phyloP scores from a whole-genome alignment of 1,140 invertebrate genomes.

The Caenorhabditis tropicalis region DNA sequence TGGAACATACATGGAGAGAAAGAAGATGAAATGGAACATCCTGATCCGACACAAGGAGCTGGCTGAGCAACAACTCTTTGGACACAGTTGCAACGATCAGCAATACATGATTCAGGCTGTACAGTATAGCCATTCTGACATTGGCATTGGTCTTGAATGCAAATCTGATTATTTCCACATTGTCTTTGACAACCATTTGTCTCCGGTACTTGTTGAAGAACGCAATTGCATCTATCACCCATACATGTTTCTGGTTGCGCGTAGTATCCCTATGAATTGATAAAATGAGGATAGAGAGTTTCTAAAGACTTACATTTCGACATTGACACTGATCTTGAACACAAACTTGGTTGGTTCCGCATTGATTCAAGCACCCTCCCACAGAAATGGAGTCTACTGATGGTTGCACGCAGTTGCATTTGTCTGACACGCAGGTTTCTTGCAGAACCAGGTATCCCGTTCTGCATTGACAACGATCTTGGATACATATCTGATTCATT shows the following conservation, averaged over 20 bases:
- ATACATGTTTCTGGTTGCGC: slow-evolving; percentile 23
- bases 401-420: slow-evolving; percentile 28
- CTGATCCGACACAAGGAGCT: not conserved
- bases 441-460: not conserved
- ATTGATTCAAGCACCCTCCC: not conserved
- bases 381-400: not conserved
- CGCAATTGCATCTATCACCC: not conserved
- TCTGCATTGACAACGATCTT: slow-evolving; percentile 18
- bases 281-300: not conserved
- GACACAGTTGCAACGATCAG: slow-evolving; percentile 5
- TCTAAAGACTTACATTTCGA: not conserved
- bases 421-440: not conserved
- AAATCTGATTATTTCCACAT: slow-evolving; percentile 29
- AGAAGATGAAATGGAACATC: not conserved
- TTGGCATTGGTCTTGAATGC: slow-evolving; percentile 18
- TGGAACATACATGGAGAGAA: not conserved
- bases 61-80: not conserved
- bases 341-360: slow-evolving; percentile 23
- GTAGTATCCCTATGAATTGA: slow-evolving; percentile 13
- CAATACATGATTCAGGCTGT: not conserved
- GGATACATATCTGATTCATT: slow-evolving; percentile 13
- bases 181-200: not conserved
- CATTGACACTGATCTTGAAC: slow-evolving; percentile 23
- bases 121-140: not conserved
- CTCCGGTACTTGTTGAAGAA: not conserved